Evolutionary conservation across 2,888 invertebrate species (phyloP).

Genomic region (Eristalinus aeneus): DNA sequence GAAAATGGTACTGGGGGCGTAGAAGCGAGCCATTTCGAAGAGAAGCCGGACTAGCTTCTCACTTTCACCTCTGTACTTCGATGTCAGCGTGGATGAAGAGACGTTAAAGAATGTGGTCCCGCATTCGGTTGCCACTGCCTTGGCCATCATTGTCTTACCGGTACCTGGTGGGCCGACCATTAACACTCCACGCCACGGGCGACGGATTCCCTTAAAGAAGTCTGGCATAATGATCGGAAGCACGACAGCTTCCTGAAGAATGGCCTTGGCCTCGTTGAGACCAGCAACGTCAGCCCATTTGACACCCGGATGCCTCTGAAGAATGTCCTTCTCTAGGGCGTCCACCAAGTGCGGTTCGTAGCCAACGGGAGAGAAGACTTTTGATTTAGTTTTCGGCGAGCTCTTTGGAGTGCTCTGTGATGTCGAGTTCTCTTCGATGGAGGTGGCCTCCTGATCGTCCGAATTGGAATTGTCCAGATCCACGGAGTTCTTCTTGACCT

Average conservation of each 20-base stretch:
- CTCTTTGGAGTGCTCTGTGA: conserved; percentile 78
- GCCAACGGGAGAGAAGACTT: conserved; percentile 83
- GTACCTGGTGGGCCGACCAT: conserved; percentile 85
- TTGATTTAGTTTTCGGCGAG: conserved; percentile 78
- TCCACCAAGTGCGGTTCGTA: conserved; percentile 90
- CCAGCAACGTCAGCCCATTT: conserved; percentile 90
- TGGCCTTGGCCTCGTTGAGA: conserved; percentile 87
- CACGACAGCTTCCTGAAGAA: conserved; percentile 93
- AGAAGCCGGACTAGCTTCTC: conserved; percentile 92
- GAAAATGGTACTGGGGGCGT: conserved; percentile 94
- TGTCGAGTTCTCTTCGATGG: conserved; percentile 80
- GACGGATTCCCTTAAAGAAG: conserved; percentile 92
- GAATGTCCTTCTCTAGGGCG: conserved; percentile 91
- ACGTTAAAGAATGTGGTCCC: conserved; percentile 94
- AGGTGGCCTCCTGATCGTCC: conserved; percentile 80
- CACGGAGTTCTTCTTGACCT: conserved; percentile 79
- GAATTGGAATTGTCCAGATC: conserved; percentile 80
- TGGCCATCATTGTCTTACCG: conserved; percentile 90
- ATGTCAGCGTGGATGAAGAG: conserved; percentile 91
- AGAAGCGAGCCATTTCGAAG: conserved; percentile 94
- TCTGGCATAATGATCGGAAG: conserved; percentile 93
- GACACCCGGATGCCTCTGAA: conserved; percentile 91
- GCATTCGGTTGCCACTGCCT: conserved; percentile 95
- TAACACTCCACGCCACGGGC: conserved; percentile 86
- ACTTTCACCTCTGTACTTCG: conserved; percentile 95